Evolutionary conservation across 2,113 vertebrate species (phyloP).

Genomic region (Tragulus kanchil): DNA sequence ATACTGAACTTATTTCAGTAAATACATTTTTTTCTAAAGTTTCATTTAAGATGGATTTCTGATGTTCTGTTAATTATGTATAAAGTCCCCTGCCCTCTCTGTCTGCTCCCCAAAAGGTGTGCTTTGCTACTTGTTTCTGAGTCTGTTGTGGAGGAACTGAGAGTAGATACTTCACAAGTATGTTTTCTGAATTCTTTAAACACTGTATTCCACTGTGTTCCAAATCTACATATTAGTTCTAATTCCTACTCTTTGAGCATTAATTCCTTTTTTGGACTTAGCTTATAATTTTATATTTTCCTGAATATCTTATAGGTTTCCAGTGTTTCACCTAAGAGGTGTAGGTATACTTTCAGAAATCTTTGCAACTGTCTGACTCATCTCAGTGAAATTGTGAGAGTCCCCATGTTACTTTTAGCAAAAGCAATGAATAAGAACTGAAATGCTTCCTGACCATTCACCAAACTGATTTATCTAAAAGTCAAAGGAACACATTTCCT

Average conservation of each 20-base stretch:
- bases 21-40: not conserved
- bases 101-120: not conserved
- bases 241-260: not conserved
- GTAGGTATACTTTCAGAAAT: conserved; percentile 2
- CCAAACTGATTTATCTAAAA: conserved; percentile 64
- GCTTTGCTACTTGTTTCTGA: not conserved
- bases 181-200: not conserved
- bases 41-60: not conserved
- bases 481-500: conserved; percentile 51
- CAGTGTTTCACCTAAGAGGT: not conserved
- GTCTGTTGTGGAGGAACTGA: not conserved
- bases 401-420: conserved; percentile 21
- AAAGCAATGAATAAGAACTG: not conserved
- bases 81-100: not conserved
- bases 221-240: not conserved
- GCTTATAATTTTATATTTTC: not conserved
- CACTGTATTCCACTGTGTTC: not conserved
- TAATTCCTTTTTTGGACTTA: not conserved
- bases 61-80: not conserved
- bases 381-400: not conserved
- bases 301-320: not conserved
- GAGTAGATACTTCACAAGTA: not conserved
- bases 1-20: not conserved
- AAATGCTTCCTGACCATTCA: conserved; percentile 46
- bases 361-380: not conserved